Conservation (phyloP, 2,888 invertebrate species). For the Hemaris fuciformis region DNA sequence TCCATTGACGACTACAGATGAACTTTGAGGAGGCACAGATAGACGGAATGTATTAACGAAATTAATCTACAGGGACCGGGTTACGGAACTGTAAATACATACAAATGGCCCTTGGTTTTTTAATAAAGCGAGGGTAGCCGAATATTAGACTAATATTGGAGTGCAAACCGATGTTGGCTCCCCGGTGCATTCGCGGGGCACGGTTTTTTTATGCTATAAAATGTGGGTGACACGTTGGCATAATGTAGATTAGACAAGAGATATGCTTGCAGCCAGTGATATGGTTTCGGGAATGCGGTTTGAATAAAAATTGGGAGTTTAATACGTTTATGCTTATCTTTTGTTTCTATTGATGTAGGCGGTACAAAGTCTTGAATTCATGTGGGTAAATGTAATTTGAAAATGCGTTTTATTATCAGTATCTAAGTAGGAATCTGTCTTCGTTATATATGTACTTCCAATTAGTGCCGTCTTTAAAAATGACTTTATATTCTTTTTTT, state of each 20-base stretch:
- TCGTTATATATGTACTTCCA: too few species aligned
- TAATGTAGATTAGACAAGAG: constrained; percentile 36
- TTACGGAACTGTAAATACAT: constrained; percentile 69
- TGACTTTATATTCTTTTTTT: neutral
- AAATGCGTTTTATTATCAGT: neutral
- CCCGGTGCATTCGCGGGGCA: constrained; percentile 52
- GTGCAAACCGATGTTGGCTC: constrained; percentile 79
- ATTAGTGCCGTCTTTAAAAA: too few species aligned
- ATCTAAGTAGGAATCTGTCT: neutral
- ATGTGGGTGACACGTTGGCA: constrained; percentile 41
- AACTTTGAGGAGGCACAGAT: constrained; percentile 22
- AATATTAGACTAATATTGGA: constrained; percentile 78
- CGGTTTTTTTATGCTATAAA: constrained; percentile 58
- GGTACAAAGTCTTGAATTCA: neutral
- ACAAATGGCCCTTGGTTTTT: constrained; percentile 79
- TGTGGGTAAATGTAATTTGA: neutral
- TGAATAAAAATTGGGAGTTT: neutral
- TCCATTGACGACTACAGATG: neutral
- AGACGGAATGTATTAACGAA: constrained; percentile 68
- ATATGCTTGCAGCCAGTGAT: neutral
- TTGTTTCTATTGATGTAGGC: neutral
- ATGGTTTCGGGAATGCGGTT: neutral
- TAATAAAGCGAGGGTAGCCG: constrained; percentile 77
- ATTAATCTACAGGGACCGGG: constrained; percentile 72
- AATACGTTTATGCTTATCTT: neutral